Evolutionary conservation across 2,797 vertebrate genomes (phyloP).

Genomic region (Silurus lanzhouensis): DNA sequence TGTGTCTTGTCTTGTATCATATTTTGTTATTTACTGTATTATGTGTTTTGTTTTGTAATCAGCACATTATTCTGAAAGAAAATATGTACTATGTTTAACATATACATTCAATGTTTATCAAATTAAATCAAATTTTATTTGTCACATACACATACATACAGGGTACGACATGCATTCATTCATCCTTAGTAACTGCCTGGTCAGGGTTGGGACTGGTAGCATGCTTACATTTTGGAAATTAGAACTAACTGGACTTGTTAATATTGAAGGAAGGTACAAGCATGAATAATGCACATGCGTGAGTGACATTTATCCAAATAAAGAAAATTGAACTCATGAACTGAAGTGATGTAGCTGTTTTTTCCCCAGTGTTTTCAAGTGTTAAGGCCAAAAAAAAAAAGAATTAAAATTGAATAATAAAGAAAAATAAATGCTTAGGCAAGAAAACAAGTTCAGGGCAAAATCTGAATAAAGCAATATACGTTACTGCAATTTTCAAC

Average conservation of each 20-base stretch:
- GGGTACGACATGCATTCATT: no score
- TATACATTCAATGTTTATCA: not conserved
- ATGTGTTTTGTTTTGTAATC: not conserved
- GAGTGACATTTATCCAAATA: not conserved
- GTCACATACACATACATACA: no score
- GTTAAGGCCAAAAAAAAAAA: not conserved
- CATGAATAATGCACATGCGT: not conserved
- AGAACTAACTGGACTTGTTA: not conserved
- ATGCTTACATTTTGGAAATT: not conserved
- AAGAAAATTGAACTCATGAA: not conserved
- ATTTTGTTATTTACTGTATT: not conserved
- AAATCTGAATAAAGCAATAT: no score
- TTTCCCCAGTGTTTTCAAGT: not conserved
- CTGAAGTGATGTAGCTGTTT: not conserved
- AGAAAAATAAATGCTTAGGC: no score
- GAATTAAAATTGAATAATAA: no score
- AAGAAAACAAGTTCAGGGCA: no score
- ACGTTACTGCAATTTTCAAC: no score
- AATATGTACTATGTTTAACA: not conserved
- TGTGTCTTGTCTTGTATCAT: not conserved
- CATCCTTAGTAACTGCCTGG: not conserved
- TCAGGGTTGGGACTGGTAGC: not conserved
- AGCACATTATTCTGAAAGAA: not conserved
- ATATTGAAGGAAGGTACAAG: not conserved
- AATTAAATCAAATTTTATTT: no score